These are phyloP conservation scores for Tachysurus vachellii DNA, from an alignment of 2,113 vertebrate genomes.

Conservation along the genomic window DNA sequence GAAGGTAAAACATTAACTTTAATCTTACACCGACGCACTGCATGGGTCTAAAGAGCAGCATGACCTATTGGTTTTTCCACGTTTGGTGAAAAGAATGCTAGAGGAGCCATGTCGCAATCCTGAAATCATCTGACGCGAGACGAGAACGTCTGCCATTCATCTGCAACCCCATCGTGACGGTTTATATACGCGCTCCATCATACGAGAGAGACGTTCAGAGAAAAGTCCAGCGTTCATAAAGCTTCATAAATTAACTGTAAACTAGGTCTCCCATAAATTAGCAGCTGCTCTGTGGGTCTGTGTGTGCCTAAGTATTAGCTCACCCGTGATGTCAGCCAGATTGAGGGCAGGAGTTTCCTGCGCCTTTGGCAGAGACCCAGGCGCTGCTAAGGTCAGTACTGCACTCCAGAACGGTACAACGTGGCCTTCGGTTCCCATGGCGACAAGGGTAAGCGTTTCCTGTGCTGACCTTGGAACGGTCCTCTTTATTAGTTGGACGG, in stretches of 20 bases:
- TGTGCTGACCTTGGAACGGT: slow-evolving; percentile 37
- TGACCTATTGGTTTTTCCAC: background rate
- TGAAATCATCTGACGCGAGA: background rate
- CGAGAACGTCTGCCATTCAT: slow-evolving; percentile 5
- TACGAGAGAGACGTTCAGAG: background rate
- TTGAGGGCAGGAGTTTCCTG: slow-evolving; percentile 31
- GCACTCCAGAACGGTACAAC: background rate
- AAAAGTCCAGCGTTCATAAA: background rate
- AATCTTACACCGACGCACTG: slow-evolving; percentile 28
- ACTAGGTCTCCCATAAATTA: background rate
- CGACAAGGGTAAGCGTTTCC: slow-evolving; percentile 39
- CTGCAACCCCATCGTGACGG: background rate
- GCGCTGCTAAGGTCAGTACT: slow-evolving; percentile 10
- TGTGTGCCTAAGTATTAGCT: background rate
- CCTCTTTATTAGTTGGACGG: background rate
- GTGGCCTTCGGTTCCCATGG: slow-evolving; percentile 35
- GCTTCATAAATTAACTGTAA: background rate
- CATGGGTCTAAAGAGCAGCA: slow-evolving; percentile 40
- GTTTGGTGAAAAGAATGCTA: background rate
- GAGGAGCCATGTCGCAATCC: background rate
- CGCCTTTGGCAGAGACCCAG: slow-evolving; percentile 1
- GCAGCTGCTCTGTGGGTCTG: background rate
- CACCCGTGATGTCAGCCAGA: slow-evolving; percentile 13
- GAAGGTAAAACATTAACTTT: slow-evolving; percentile 54
- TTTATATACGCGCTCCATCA: background rate